A percentile compares a stretch with the other conserved stretches of the same genome.
Evolutionary conservation across 2,888 invertebrate species (phyloP).

Genomic region (Palloptera scutellata): DNA sequence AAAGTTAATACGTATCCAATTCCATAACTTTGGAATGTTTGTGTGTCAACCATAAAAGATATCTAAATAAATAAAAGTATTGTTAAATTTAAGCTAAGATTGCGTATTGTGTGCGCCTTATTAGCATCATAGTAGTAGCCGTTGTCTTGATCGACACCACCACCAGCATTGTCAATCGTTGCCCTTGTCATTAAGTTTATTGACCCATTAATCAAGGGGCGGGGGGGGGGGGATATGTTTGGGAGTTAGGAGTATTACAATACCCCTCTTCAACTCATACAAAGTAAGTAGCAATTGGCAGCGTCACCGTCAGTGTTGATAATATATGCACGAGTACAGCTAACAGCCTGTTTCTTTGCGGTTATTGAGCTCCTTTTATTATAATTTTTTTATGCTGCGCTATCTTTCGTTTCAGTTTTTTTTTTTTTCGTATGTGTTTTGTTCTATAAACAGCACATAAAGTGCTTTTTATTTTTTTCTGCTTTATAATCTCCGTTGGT

Average conservation of each 20-base stretch:
- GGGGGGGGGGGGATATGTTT: not conserved
- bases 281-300: too few species aligned
- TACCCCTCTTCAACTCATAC: too few species aligned
- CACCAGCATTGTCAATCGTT: constrained; percentile 6
- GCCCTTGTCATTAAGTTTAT: constrained; percentile 32
- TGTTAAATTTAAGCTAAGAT: constrained; percentile 37
- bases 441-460: not conserved
- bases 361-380: not conserved
- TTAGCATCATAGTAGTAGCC: constrained; percentile 11
- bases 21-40: too few species aligned
- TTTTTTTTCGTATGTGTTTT: not conserved
- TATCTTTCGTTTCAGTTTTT: not conserved
- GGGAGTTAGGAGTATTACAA: too few species aligned
- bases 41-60: too few species aligned
- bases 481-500: not conserved
- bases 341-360: constrained; percentile 8
- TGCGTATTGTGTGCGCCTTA: constrained; percentile 21
- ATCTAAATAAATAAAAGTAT: too few species aligned
- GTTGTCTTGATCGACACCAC: not conserved
- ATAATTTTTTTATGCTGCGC: not conserved
- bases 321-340: not conserved
- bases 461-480: not conserved
- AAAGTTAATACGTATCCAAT: too few species aligned
- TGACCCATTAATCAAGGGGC: constrained; percentile 13
- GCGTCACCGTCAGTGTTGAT: too few species aligned